A percentile compares a stretch with the other conserved stretches of the same genome.
Evolutionary conservation across 2,113 vertebrate species (phyloP).

Genomic region (Turdus rufiventris): DNA sequence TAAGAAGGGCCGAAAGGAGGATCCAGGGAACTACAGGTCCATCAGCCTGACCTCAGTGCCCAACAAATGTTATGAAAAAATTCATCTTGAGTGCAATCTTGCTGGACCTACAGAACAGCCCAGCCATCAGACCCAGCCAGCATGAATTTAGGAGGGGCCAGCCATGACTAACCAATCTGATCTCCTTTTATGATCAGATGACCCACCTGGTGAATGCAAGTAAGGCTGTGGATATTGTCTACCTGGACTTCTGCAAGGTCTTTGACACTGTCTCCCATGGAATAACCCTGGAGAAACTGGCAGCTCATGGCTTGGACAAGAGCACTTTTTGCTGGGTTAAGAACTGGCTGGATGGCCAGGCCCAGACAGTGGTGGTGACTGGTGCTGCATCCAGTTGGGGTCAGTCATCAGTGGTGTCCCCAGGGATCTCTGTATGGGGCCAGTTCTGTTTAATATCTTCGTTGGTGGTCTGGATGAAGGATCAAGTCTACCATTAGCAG

Average conservation of each 20-base stretch:
- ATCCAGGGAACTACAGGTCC: background rate
- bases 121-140: background rate
- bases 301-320: background rate
- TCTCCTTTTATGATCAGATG: background rate
- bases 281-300: background rate
- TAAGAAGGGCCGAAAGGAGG: background rate
- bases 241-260: background rate
- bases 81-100: background rate
- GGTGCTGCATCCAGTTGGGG: no score
- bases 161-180: background rate
- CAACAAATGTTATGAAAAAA: accelerated
- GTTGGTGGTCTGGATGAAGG: background rate
- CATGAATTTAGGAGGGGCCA: background rate
- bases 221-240: background rate
- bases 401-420: background rate
- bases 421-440: background rate
- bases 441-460: background rate
- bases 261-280: background rate
- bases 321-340: background rate
- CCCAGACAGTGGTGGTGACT: background rate
- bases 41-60: background rate
- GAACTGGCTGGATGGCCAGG: accelerated
- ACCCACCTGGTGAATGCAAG: accelerated
- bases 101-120: background rate
- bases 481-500: background rate